Conservation (phyloP, 2,888 invertebrate genomes). For the Mesorhabditis sp. region DNA sequence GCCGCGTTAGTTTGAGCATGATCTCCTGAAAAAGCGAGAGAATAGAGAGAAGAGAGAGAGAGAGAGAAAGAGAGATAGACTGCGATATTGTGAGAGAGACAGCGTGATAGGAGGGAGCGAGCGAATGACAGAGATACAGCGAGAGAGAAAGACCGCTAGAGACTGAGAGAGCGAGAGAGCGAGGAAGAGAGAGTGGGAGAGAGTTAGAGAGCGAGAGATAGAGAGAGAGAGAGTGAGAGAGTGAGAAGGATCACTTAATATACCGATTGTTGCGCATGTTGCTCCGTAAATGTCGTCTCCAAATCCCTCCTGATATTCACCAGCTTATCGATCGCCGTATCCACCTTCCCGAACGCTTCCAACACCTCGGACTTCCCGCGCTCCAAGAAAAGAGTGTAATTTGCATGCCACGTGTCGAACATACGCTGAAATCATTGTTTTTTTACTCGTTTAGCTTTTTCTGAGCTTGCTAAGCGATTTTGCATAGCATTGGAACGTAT, state of each 20-base stretch:
- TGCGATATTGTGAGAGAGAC: too few relatives aligned
- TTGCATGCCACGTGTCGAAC: slow-evolving; percentile 4
- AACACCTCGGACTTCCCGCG: not conserved
- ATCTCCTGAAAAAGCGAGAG: not conserved
- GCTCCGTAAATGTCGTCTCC: not conserved
- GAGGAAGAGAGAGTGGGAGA: too few relatives aligned
- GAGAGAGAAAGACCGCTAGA: too few relatives aligned
- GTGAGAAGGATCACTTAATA: too few relatives aligned
- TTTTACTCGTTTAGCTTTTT: not conserved
- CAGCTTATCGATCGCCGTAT: not conserved
- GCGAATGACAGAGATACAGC: too few relatives aligned
- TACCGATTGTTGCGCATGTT: not conserved
- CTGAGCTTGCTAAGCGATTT: too few relatives aligned
- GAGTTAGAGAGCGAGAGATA: too few relatives aligned
- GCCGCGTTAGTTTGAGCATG: not conserved
- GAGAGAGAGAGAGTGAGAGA: too few relatives aligned
- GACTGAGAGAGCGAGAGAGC: too few relatives aligned
- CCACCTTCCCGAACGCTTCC: not conserved
- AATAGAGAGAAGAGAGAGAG: not conserved
- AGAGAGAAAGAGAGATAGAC: too few relatives aligned
- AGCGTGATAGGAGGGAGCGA: too few relatives aligned
- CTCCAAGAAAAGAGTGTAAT: not conserved
- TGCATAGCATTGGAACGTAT: too few relatives aligned
- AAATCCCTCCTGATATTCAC: not conserved
- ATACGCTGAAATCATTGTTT: not conserved